Conservation (phyloP, 2,888 invertebrate genomes). For the Nomada lathburiana region DNA sequence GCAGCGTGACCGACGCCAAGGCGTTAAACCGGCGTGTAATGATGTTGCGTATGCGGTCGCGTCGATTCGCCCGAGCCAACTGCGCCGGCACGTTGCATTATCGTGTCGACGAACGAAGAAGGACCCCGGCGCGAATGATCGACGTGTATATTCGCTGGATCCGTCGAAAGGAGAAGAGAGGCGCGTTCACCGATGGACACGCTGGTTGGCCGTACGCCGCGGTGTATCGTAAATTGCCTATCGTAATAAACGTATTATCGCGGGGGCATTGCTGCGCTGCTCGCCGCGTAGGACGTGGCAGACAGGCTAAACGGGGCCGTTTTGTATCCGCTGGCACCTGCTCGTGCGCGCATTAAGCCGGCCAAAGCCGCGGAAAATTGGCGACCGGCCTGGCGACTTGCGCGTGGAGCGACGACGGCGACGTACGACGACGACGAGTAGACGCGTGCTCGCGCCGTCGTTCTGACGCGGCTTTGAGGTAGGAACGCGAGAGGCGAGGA, state of each 20-base stretch:
- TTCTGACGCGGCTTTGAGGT: conserved; percentile 42
- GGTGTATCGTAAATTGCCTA: conserved; percentile 72
- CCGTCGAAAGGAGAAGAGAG: conserved; percentile 34
- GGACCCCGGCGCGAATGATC: conserved; percentile 36
- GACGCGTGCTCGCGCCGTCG: conserved; percentile 35
- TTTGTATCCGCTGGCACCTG: conserved; percentile 66
- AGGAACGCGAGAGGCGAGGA: conserved; percentile 51
- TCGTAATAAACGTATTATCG: conserved; percentile 77
- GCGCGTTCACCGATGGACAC: conserved; percentile 18
- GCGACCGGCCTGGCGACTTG: conserved; percentile 9
- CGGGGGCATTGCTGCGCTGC: conserved; percentile 49
- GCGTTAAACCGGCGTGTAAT: conserved; percentile 69
- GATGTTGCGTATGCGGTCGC: conserved; percentile 62
- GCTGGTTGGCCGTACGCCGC: not conserved
- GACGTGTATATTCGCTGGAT: conserved; percentile 33
- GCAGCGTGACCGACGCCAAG: conserved; percentile 54
- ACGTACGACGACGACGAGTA: not conserved
- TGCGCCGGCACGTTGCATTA: conserved; percentile 50
- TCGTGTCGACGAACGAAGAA: conserved; percentile 8
- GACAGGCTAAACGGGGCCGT: conserved; percentile 62
- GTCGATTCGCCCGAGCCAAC: conserved; percentile 51
- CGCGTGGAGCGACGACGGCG: not conserved
- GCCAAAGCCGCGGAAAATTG: conserved; percentile 61
- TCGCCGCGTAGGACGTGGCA: conserved; percentile 61
- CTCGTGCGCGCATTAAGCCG: conserved; percentile 53